Evolutionary conservation across 2,888 invertebrate genomes (phyloP).

Genomic region (Bedellia somnulentella): DNA sequence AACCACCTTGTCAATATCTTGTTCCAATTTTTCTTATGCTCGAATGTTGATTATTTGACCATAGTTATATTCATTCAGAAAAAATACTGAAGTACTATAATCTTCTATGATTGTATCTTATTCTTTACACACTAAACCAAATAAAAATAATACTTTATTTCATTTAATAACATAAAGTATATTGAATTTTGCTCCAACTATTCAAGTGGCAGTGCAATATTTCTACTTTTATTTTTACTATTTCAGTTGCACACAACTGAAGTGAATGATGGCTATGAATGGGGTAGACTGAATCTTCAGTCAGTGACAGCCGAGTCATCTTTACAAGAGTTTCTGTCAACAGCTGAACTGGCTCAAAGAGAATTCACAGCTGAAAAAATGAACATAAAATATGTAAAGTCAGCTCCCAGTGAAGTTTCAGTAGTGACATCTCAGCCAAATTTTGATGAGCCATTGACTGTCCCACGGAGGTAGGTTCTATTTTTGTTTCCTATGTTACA

Average conservation of each 20-base stretch:
- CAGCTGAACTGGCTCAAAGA: constrained; percentile 90
- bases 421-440: constrained; percentile 39
- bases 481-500: background rate
- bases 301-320: constrained; percentile 96
- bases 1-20: too few species aligned
- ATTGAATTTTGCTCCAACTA: too few species aligned
- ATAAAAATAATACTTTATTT: too few species aligned
- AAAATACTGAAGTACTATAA: too few species aligned
- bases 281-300: constrained; percentile 85
- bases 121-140: too few species aligned
- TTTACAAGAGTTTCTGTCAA: constrained; percentile 93
- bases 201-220: background rate
- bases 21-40: too few species aligned
- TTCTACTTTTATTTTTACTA: background rate
- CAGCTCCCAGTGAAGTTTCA: constrained; percentile 33
- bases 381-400: constrained; percentile 66
- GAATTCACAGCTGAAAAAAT: constrained; percentile 92
- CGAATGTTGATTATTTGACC: too few species aligned
- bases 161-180: too few species aligned
- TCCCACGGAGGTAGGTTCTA: constrained; percentile 72
- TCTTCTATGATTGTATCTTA: too few species aligned
- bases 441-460: constrained; percentile 47
- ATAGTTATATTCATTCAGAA: too few species aligned
- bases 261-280: constrained; percentile 87
- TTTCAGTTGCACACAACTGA: constrained; percentile 81